Evolutionary conservation across 2,888 invertebrate genomes (phyloP).

Genomic region (Eubasilissa splendida): DNA sequence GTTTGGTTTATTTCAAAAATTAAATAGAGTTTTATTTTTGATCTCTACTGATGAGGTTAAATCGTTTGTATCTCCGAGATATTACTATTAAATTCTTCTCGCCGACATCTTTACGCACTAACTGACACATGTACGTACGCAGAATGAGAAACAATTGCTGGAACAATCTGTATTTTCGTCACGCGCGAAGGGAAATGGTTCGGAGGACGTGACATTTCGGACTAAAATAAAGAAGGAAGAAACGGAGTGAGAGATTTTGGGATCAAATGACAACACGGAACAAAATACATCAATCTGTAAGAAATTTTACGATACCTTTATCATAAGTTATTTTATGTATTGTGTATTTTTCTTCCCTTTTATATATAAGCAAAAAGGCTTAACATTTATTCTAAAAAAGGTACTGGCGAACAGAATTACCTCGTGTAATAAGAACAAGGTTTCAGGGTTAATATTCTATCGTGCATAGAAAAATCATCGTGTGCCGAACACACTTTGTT

Average conservation of each 20-base stretch:
- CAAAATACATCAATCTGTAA: neutral
- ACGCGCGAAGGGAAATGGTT: neutral
- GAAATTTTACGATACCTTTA: neutral
- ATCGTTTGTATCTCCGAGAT: neutral
- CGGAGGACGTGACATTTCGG: conserved; percentile 1
- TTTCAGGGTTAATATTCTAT: no score
- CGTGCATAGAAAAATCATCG: no score
- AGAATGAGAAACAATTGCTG: neutral
- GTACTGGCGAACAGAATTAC: no score
- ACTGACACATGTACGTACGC: neutral
- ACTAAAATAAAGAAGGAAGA: neutral
- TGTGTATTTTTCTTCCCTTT: no score
- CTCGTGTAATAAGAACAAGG: no score
- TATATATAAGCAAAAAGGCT: no score
- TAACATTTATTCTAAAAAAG: no score
- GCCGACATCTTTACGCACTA: neutral
- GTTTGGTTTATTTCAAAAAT: no score
- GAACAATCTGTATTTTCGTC: neutral
- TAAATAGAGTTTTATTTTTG: no score
- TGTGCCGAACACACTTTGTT: no score
- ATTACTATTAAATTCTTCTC: neutral
- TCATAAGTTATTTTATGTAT: no score
- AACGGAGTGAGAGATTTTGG: neutral
- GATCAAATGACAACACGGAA: neutral
- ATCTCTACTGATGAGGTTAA: no score